These are phyloP conservation scores for Prietella phreatophila DNA, from an alignment of 2,113 vertebrate genomes.

Conservation along the genomic window DNA sequence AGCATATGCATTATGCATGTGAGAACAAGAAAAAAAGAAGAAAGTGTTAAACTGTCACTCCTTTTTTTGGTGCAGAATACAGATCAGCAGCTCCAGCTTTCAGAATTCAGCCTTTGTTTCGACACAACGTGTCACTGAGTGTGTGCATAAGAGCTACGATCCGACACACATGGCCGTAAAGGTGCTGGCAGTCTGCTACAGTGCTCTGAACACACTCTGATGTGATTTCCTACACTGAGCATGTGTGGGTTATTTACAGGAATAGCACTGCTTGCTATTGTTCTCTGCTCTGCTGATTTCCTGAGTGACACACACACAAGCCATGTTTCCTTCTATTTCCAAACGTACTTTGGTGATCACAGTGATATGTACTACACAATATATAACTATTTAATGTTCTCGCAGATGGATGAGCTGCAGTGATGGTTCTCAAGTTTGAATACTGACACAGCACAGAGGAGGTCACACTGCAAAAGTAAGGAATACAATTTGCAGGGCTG, in stretches of 20 bases:
- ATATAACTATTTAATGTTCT: neutral
- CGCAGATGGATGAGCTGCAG: neutral
- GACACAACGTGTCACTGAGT: conserved; percentile 2
- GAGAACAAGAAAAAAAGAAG: neutral
- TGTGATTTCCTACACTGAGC: neutral
- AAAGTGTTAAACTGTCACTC: neutral
- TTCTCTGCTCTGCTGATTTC: conserved; percentile 43
- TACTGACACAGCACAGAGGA: no score
- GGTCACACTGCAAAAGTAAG: neutral
- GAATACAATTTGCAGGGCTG: neutral
- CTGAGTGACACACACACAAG: conserved; percentile 31
- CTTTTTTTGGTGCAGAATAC: neutral
- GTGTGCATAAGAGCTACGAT: neutral
- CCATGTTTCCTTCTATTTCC: neutral
- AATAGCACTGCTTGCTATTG: conserved; percentile 50
- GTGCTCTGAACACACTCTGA: neutral
- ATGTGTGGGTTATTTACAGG: conserved; percentile 41
- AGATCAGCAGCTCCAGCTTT: neutral
- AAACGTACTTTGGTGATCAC: neutral
- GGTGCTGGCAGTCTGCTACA: conserved; percentile 11
- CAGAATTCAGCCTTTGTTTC: neutral
- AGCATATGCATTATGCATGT: neutral
- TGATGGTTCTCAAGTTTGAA: no score
- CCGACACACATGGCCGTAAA: conserved; percentile 8
- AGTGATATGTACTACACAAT: neutral